phyloP scores from a whole-genome alignment of 2,888 invertebrate genomes.

The Teleogryllus oceanicus region DNA sequence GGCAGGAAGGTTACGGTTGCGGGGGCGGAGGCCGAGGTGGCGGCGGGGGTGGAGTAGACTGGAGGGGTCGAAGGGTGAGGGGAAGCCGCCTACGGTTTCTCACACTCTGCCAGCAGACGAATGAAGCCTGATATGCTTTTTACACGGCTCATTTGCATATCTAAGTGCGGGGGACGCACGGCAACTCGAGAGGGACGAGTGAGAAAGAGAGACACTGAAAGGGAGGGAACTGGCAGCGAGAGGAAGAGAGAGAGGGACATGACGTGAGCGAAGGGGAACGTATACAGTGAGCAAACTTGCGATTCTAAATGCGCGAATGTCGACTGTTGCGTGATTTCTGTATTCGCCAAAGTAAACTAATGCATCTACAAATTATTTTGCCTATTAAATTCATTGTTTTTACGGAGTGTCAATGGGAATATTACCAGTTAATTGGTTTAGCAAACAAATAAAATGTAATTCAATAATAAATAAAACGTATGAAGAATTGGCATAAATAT shows the following conservation, averaged over 20 bases:
- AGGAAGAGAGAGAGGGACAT: slow-evolving; percentile 1
- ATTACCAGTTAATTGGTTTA: no score
- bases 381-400: no score
- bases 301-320: no score
- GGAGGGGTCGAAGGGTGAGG: background rate
- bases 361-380: no score
- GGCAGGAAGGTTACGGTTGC: background rate
- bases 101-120: slow-evolving; percentile 18
- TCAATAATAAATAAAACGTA: no score
- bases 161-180: slow-evolving; percentile 20
- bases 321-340: no score
- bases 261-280: background rate
- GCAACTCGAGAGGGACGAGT: no score
- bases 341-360: no score
- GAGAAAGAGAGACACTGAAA: background rate
- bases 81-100: background rate
- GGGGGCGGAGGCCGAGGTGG: background rate
- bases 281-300: no score
- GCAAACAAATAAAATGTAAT: no score
- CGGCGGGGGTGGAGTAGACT: background rate
- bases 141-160: slow-evolving; percentile 28
- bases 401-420: no score
- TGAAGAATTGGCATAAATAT: no score
- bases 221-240: background rate
- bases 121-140: slow-evolving; percentile 19